A percentile compares a stretch with the other conserved stretches of the same genome.
These are phyloP conservation scores for Nomada fabriciana DNA, from an alignment of 2,888 invertebrate genomes.

Conservation along the genomic window DNA sequence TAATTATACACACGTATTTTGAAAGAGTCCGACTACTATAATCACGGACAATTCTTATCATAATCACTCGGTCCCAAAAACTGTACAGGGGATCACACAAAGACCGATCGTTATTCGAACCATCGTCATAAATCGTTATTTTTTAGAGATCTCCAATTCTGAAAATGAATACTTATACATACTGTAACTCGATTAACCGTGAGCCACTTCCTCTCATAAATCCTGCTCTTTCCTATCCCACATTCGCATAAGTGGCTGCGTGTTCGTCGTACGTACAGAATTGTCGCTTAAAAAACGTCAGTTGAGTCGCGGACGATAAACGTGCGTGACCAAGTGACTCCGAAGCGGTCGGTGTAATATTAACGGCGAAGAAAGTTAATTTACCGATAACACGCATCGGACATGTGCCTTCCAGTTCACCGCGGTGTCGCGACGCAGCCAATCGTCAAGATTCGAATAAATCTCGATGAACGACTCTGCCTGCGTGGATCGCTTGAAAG, in stretches of 20 bases:
- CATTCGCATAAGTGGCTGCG: too few relatives aligned
- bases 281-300: neutral
- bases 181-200: neutral
- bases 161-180: neutral
- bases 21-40: too few relatives aligned
- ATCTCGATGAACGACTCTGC: slow-evolving; percentile 30
- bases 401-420: neutral
- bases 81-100: too few relatives aligned
- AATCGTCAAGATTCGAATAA: slow-evolving; percentile 27
- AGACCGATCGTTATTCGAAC: too few relatives aligned
- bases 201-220: neutral
- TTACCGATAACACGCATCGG: neutral
- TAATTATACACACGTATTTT: neutral
- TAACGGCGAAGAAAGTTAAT: slow-evolving; percentile 22
- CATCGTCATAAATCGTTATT: too few relatives aligned
- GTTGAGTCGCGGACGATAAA: neutral
- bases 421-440: neutral
- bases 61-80: too few relatives aligned
- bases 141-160: too few relatives aligned
- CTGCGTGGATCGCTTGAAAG: slow-evolving; percentile 47
- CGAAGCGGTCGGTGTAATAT: neutral
- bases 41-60: too few relatives aligned
- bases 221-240: neutral
- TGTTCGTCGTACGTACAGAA: neutral
- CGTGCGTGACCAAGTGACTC: neutral